phyloP scores from a whole-genome alignment of 1,140 invertebrate species.

The Rhopalosiphum maidis region DNA sequence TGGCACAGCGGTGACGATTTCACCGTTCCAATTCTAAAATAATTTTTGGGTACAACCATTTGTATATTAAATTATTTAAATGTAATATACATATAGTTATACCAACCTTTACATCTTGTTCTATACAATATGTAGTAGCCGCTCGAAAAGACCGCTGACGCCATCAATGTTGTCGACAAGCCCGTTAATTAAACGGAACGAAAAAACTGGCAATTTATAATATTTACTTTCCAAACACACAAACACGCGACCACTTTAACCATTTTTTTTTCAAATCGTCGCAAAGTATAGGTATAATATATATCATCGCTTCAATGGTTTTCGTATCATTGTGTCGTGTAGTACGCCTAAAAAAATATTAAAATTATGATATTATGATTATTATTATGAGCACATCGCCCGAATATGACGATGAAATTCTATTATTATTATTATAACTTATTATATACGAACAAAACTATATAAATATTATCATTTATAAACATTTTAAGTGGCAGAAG shows the following conservation, averaged over 20 bases:
- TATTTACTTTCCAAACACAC: background rate
- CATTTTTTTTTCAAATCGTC: background rate
- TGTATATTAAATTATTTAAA: background rate
- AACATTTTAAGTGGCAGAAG: background rate
- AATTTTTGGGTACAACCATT: background rate
- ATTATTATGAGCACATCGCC: background rate
- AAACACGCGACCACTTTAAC: background rate
- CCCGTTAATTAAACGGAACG: background rate
- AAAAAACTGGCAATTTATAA: background rate
- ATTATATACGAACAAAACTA: background rate
- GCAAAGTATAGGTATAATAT: background rate
- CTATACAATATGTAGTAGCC: background rate
- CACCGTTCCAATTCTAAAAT: background rate
- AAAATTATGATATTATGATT: background rate
- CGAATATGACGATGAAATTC: background rate
- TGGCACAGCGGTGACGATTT: background rate
- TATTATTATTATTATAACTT: background rate
- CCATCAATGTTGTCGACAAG: background rate
- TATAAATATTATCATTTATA: background rate
- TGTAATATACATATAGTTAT: background rate
- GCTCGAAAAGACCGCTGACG: background rate
- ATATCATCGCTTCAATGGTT: background rate
- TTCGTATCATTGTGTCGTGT: background rate
- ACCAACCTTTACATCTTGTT: background rate
- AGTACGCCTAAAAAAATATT: background rate